Evolutionary conservation across 2,888 invertebrate species (phyloP).

Genomic region (Lacanobia wlatinum): DNA sequence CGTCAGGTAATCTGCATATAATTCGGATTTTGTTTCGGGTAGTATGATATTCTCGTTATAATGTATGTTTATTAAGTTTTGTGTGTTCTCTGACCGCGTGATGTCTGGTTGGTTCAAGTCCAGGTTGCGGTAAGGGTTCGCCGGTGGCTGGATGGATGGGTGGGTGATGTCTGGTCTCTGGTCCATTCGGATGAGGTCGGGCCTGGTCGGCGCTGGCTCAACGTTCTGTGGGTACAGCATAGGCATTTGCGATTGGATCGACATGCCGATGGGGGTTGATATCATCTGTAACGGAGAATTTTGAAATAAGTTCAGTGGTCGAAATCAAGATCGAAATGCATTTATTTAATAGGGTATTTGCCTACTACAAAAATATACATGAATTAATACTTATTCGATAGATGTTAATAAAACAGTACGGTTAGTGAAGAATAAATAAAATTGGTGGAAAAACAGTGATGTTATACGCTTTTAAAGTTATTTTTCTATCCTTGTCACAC

Average conservation of each 20-base stretch:
- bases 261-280: slow-evolving; percentile 92
- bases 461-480: too few species aligned
- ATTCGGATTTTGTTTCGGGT: slow-evolving; percentile 71
- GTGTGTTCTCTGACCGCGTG: slow-evolving; percentile 46
- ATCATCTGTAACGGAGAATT: slow-evolving; percentile 89
- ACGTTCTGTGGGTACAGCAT: slow-evolving; percentile 79
- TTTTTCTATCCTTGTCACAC: too few species aligned
- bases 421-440: too few species aligned
- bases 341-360: neutral
- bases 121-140: slow-evolving; percentile 25
- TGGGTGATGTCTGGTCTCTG: slow-evolving; percentile 46
- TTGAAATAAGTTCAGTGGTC: neutral
- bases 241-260: slow-evolving; percentile 84
- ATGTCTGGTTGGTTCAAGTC: slow-evolving; percentile 33
- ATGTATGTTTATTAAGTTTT: slow-evolving; percentile 52
- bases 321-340: neutral
- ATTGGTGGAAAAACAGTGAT: too few species aligned
- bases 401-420: too few species aligned
- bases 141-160: slow-evolving; percentile 33
- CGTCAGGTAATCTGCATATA: slow-evolving; percentile 90
- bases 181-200: slow-evolving; percentile 46
- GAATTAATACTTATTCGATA: too few species aligned
- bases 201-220: slow-evolving; percentile 43
- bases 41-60: slow-evolving; percentile 62
- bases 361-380: too few species aligned